A percentile compares a stretch with the other conserved stretches of the same genome.
These are phyloP conservation scores for Hyperoplus lanceolatus DNA, from an alignment of 2,797 vertebrate species.

Conservation along the genomic window DNA sequence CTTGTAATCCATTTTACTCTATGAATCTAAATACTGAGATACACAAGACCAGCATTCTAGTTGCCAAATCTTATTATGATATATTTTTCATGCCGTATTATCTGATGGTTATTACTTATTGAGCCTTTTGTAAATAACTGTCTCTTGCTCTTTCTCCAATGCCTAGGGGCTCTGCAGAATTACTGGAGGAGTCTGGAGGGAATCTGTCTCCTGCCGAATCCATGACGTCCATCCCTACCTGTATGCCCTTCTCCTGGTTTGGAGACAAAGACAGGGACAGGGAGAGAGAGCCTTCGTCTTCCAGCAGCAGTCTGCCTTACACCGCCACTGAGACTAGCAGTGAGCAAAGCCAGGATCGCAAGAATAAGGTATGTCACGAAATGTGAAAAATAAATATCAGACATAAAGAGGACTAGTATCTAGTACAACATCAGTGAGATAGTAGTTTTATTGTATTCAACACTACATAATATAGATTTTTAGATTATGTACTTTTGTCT, in stretches of 20 bases:
- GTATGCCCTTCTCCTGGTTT: conserved; percentile 97
- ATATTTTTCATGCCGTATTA: not conserved
- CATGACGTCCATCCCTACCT: conserved; percentile 92
- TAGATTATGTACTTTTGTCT: not conserved
- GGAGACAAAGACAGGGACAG: conserved; percentile 91
- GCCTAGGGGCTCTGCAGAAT: conserved; percentile 90
- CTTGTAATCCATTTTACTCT: not conserved
- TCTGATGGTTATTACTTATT: not conserved
- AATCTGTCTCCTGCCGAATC: conserved; percentile 93
- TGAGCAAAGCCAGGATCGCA: conserved; percentile 89
- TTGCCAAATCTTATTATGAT: not conserved
- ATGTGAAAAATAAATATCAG: not conserved
- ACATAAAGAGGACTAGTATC: not conserved
- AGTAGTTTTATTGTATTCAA: not conserved
- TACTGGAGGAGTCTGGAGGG: conserved; percentile 90
- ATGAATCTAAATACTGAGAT: not conserved
- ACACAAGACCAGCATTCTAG: not conserved
- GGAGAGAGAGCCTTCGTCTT: conserved; percentile 90
- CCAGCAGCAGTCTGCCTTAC: conserved; percentile 87
- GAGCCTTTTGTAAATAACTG: not conserved
- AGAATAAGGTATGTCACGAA: conserved; percentile 85
- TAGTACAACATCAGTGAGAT: not conserved
- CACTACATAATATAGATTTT: not conserved
- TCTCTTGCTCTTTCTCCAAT: not conserved
- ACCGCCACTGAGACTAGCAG: conserved; percentile 81